Conservation (phyloP, 2,797 vertebrate genomes). For the Lateolabrax maculatus region DNA sequence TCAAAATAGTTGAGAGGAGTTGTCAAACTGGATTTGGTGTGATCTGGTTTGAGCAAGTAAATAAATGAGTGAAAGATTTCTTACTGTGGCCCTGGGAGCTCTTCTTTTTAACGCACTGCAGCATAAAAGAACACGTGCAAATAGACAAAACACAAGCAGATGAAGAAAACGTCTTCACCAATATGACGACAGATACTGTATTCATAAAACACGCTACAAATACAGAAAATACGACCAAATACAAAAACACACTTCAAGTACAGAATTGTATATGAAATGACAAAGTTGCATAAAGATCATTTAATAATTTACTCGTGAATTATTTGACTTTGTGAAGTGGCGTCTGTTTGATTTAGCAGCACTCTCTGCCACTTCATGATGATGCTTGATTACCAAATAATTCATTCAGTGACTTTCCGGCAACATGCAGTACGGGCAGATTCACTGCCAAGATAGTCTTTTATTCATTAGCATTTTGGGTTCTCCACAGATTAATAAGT, state of each 20-base stretch:
- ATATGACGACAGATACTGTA: not conserved
- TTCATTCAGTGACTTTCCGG: constrained; percentile 44
- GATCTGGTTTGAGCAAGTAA: not conserved
- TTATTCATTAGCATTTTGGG: constrained; percentile 63
- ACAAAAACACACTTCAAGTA: not conserved
- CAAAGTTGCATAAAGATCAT: constrained; percentile 39
- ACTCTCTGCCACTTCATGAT: constrained; percentile 46
- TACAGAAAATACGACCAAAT: not conserved
- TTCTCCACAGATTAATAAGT: constrained; percentile 60
- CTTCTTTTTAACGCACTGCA: not conserved
- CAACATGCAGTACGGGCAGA: constrained; percentile 41
- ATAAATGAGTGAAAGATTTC: not conserved
- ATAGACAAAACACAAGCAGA: not conserved
- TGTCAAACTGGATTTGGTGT: constrained; percentile 13
- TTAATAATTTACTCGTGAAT: constrained; percentile 31
- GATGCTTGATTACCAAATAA: constrained; percentile 60
- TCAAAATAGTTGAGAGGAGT: constrained; percentile 20
- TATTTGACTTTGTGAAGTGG: constrained; percentile 27
- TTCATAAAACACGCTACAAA: not conserved
- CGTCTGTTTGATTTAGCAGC: constrained; percentile 41
- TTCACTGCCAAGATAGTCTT: constrained; percentile 53
- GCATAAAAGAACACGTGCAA: not conserved
- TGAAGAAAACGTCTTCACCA: not conserved
- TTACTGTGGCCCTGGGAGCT: not conserved
- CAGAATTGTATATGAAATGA: constrained; percentile 8